Base-by-base conservation (phyloP, 2,113 vertebrate species). In the Pitta sordida region DNA sequence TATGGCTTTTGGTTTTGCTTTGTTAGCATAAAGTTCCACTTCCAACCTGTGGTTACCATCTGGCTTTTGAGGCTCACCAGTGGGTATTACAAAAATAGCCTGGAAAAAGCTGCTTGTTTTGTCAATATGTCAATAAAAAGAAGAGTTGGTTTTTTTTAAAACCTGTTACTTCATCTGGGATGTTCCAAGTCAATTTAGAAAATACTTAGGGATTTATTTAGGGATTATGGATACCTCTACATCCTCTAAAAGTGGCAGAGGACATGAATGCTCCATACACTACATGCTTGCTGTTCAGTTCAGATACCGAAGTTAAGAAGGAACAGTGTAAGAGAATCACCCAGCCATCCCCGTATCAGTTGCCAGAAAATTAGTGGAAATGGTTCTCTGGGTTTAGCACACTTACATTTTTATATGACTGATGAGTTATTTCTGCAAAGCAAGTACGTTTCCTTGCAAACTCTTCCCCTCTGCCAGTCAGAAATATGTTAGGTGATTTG, bases 1-100 rank as follows among this genome's bases (percentile, higher is more conserved):
- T 83, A 41, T 17, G 32, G 36, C 18, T 88, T 91, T 96, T 88
- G 80, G 36, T 77, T 91, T 51, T 76, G 52, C 68, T 91, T 77
- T 93, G 75, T 80, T 82, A 73, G 70, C 58, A 53, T 34, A 30
- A 83, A 76, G n/a, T 79, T 93, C 46, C 7, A 16, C 64, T 86
- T 83, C 30, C 37, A 56, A 4, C 20, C 46, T 70, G 41, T 85
- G 41, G 37, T 91, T 91, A 15, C 52, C 51, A 70, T 83, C 39
- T 86, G 76, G 46, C 85, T 91, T 86, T 88, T 80, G 86, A 83
- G 51, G 70, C 55, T 90, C 0, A 1, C 68, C 64, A 68, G 27
- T 2, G 9, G 27, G n/a, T 74, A 30, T 75, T 90, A 44, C 20
- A 41, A 80, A 79, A 43, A 23, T 11, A 77, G 55, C 10, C 43